Conservation (phyloP, 1,140 invertebrate species). For the Cardiocondyla obscurior region DNA sequence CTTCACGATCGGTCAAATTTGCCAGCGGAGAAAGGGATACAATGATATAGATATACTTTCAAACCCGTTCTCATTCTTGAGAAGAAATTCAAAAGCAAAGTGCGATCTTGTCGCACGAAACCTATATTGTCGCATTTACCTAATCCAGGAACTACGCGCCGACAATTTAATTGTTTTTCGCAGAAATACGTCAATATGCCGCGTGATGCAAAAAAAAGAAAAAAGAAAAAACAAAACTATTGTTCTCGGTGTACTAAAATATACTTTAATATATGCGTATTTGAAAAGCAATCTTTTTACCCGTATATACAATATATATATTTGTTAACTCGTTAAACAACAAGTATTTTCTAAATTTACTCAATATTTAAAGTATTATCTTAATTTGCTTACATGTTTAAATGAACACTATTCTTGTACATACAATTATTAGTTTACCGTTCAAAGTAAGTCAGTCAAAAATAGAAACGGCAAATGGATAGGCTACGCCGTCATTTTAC, state of each 20-base stretch:
- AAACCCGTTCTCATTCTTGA: slow-evolving; percentile 54
- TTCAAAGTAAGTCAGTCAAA: not conserved
- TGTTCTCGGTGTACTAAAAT: not conserved
- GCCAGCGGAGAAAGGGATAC: slow-evolving; percentile 54
- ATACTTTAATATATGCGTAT: too few species aligned
- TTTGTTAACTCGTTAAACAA: not conserved
- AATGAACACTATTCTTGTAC: not conserved
- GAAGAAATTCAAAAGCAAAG: slow-evolving; percentile 45
- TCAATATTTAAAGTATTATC: not conserved
- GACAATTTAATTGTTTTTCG: slow-evolving; percentile 23
- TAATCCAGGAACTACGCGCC: slow-evolving; percentile 21
- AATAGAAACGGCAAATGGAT: not conserved
- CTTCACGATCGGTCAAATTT: slow-evolving; percentile 60
- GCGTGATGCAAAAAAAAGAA: not conserved
- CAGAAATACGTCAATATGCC: slow-evolving; percentile 1
- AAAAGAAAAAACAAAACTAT: too few species aligned
- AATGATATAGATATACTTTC: slow-evolving; percentile 38
- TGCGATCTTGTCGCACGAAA: slow-evolving; percentile 40
- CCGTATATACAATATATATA: too few species aligned
- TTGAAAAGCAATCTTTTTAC: too few species aligned
- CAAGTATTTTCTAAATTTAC: not conserved
- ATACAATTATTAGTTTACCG: not conserved
- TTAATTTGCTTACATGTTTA: not conserved
- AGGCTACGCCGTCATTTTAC: not conserved
- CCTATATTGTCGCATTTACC: slow-evolving; percentile 52